phyloP scores from a whole-genome alignment of 2,797 vertebrate species.

The Sorex maritimensis region DNA sequence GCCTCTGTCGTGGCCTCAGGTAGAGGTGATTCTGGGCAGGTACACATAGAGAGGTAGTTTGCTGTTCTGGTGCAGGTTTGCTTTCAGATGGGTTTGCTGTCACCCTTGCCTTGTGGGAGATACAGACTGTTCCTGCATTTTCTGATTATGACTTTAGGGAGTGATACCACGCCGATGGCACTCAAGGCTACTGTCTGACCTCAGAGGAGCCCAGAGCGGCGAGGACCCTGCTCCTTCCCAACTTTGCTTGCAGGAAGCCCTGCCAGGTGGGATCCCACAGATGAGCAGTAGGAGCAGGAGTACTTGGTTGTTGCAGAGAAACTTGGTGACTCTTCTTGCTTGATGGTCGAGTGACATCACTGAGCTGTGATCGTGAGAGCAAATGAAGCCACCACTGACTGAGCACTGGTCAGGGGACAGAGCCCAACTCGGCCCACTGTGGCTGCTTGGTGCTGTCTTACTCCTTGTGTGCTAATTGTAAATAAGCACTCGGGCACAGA shows the following conservation, averaged over 20 bases:
- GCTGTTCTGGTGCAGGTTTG: slow-evolving; percentile 83
- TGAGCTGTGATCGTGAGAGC: background rate
- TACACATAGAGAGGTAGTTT: slow-evolving; percentile 56
- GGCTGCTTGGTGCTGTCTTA: too few relatives aligned
- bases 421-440: background rate
- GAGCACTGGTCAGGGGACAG: background rate
- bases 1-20: background rate
- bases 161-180: slow-evolving; percentile 86
- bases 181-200: slow-evolving; percentile 93
- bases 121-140: slow-evolving; percentile 92
- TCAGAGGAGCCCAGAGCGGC: slow-evolving; percentile 81
- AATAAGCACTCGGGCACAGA: background rate
- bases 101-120: slow-evolving; percentile 90
- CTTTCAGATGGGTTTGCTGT: slow-evolving; percentile 88
- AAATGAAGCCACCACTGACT: background rate
- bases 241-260: background rate
- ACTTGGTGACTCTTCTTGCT: background rate
- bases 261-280: slow-evolving; percentile 48
- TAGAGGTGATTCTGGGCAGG: background rate
- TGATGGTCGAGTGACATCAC: background rate
- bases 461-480: too few relatives aligned
- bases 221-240: slow-evolving; percentile 38
- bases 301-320: background rate
- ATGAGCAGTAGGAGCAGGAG: background rate
- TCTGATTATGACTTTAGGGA: slow-evolving; percentile 93